Conservation (phyloP, 53 echinoderm and acorn worm genomes). For the Paracentrotus lividus region DNA sequence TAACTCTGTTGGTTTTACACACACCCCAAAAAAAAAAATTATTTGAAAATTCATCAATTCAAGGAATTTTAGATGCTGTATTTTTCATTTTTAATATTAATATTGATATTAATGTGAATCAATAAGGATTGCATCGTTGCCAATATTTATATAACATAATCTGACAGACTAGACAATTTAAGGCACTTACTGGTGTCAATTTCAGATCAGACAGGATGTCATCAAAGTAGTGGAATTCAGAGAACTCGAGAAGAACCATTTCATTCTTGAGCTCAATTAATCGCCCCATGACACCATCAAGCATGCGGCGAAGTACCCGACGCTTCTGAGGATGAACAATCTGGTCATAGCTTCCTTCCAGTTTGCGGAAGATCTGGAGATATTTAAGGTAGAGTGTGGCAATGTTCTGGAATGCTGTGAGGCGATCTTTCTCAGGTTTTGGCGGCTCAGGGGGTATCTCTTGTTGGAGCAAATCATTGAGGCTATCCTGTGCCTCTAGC, state of each 20-base stretch:
- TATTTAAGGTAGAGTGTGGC: conserved; percentile 98
- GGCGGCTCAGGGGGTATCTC: conserved; percentile 94
- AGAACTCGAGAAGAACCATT: conserved; percentile 96
- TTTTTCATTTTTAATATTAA: neutral
- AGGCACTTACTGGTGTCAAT: conserved; percentile 91
- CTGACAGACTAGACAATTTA: neutral
- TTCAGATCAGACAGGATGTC: conserved; percentile 99
- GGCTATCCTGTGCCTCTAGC: conserved; percentile 92
- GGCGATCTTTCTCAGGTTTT: conserved; percentile 96
- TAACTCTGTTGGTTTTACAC: neutral
- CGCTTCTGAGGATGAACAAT: conserved; percentile 98
- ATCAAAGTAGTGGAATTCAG: conserved; percentile 99
- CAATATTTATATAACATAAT: neutral
- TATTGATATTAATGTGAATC: neutral
- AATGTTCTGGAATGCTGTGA: conserved; percentile 96
- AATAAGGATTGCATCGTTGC: neutral
- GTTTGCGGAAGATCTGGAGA: conserved; percentile 93
- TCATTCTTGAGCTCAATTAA: conserved; percentile 97
- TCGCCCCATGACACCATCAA: conserved; percentile 97
- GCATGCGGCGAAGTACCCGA: conserved; percentile 89
- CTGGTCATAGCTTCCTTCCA: conserved; percentile 98
- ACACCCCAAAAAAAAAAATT: neutral
- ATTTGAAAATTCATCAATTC: neutral
- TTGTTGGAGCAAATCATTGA: conserved; percentile 87
- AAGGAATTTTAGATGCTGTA: neutral